phyloP scores from a whole-genome alignment of 1,140 invertebrate genomes.

The Caenorhabditis brenneri region DNA sequence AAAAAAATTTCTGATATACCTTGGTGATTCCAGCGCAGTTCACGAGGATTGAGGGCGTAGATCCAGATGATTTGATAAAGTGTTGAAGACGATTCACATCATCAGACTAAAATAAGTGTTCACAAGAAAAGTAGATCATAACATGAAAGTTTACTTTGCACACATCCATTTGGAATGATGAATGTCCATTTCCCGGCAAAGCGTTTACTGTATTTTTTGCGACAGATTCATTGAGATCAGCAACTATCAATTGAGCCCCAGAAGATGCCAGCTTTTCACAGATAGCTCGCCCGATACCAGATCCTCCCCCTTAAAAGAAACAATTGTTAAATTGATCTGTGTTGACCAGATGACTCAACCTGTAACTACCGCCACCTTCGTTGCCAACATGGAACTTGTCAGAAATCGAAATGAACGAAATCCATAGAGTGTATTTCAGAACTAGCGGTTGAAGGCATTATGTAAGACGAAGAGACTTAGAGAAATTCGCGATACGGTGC shows the following conservation, averaged over 20 bases:
- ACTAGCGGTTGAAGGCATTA: not conserved
- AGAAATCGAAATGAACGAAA: not conserved
- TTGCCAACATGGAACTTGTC: not conserved
- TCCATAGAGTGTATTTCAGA: not conserved
- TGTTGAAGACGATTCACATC: not conserved
- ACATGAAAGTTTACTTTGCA: slow-evolving; percentile 46
- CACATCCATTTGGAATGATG: slow-evolving; percentile 50
- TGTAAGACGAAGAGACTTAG: not conserved
- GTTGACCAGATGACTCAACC: too few species aligned
- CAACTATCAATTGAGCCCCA: slow-evolving; percentile 81
- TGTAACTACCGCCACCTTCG: slow-evolving; percentile 48
- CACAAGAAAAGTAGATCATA: slow-evolving; percentile 71
- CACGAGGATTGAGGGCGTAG: slow-evolving; percentile 77
- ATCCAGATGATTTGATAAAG: not conserved
- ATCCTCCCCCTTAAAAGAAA: slow-evolving; percentile 79
- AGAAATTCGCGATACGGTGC: not conserved
- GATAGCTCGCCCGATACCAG: slow-evolving; percentile 83
- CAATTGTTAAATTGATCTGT: not conserved
- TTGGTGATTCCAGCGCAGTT: slow-evolving; percentile 87
- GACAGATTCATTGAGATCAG: slow-evolving; percentile 78
- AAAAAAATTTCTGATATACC: not conserved
- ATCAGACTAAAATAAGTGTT: not conserved
- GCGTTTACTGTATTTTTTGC: slow-evolving; percentile 76
- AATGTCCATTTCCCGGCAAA: slow-evolving; percentile 41
- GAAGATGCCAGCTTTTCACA: slow-evolving; percentile 80